Evolutionary conservation across 2,888 invertebrate genomes (phyloP).

Genomic region (Habrosyne pyritoides): DNA sequence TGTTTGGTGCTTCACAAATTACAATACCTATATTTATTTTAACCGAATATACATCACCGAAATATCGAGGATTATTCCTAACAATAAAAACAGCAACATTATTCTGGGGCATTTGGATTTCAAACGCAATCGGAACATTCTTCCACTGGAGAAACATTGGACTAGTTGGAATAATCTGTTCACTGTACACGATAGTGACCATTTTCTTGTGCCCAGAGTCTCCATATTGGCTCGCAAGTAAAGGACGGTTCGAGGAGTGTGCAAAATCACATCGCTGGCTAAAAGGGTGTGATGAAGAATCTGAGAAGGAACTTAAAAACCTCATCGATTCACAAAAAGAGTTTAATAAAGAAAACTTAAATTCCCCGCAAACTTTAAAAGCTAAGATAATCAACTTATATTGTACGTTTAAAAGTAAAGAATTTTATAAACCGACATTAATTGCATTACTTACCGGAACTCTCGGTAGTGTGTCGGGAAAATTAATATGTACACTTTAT

Average conservation of each 20-base stretch:
- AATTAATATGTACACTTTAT: slow-evolving; percentile 46
- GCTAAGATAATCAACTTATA: slow-evolving; percentile 14
- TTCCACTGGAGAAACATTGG: slow-evolving; percentile 42
- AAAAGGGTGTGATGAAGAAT: slow-evolving; percentile 38
- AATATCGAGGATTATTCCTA: slow-evolving; percentile 42
- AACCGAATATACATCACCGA: slow-evolving; percentile 44
- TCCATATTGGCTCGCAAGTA: slow-evolving; percentile 51
- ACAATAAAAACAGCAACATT: slow-evolving; percentile 37
- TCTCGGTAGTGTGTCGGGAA: slow-evolving; percentile 39
- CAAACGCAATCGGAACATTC: slow-evolving; percentile 46
- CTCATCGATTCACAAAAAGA: slow-evolving; percentile 38
- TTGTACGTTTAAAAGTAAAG: slow-evolving; percentile 21
- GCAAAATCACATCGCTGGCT: slow-evolving; percentile 41
- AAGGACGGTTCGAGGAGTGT: slow-evolving; percentile 42
- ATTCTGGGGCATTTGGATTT: slow-evolving; percentile 41
- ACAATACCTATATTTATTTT: slow-evolving; percentile 29
- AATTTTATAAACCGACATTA: slow-evolving; percentile 46
- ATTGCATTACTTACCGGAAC: slow-evolving; percentile 27
- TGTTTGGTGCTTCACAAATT: slow-evolving; percentile 14
- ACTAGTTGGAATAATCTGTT: slow-evolving; percentile 28
- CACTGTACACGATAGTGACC: slow-evolving; percentile 25
- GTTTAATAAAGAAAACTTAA: slow-evolving; percentile 18
- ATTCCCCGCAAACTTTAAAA: slow-evolving; percentile 3
- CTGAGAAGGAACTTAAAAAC: slow-evolving; percentile 43
- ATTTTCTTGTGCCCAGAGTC: slow-evolving; percentile 30